phyloP scores from a whole-genome alignment of 1,140 invertebrate species.

The Diachasma alloeum region DNA sequence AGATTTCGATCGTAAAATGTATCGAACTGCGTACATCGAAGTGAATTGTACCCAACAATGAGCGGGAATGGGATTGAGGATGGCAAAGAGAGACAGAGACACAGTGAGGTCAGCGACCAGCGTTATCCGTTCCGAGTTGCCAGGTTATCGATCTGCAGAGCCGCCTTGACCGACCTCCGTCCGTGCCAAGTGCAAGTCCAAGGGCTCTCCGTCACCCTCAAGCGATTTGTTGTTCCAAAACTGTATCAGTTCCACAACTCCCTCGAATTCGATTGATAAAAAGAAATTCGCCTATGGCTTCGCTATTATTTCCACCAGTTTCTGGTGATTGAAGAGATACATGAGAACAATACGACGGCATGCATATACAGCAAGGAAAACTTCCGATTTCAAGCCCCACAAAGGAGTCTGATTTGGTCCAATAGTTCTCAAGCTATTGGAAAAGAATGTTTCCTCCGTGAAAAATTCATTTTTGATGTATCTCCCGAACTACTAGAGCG shows the following conservation, averaged over 20 bases:
- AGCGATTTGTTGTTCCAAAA: background rate
- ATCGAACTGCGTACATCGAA: background rate
- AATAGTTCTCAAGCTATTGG: background rate
- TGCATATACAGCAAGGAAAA: background rate
- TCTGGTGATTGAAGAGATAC: background rate
- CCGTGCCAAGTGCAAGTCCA: constrained; percentile 62
- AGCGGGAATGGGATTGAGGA: constrained; percentile 8
- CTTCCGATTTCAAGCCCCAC: background rate
- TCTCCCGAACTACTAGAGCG: background rate
- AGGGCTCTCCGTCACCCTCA: constrained; percentile 44
- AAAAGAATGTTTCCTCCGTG: background rate
- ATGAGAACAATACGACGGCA: background rate
- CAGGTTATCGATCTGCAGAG: constrained; percentile 59
- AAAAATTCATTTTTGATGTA: background rate
- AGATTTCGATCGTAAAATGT: constrained; percentile 30
- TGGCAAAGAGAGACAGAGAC: background rate
- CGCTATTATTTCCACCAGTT: background rate
- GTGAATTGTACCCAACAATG: constrained; percentile 7
- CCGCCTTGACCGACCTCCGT: constrained; percentile 63
- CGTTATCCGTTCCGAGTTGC: constrained; percentile 56
- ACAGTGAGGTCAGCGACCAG: constrained; percentile 39
- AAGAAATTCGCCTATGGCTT: background rate
- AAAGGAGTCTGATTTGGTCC: background rate
- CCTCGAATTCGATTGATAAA: background rate
- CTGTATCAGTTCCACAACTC: background rate